phyloP scores from a whole-genome alignment of 2,888 invertebrate genomes.

The Eupithecia dodoneata region DNA sequence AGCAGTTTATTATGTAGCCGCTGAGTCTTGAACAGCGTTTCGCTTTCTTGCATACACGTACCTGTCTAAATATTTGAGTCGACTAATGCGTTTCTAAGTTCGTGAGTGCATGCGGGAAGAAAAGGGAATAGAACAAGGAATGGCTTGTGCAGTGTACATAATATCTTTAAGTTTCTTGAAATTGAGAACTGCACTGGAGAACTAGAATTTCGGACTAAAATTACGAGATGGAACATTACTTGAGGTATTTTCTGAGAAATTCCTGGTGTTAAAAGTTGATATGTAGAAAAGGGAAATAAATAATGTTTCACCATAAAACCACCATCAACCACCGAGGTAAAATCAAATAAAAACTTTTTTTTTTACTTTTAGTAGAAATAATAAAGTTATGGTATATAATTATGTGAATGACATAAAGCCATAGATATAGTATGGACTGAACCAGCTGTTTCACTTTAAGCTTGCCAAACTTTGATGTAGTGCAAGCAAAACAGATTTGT shows the following conservation, averaged over 20 bases:
- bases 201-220: background rate
- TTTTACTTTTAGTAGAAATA: background rate
- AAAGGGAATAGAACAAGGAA: constrained; percentile 8
- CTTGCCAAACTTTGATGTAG: constrained; percentile 25
- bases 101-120: constrained; percentile 48
- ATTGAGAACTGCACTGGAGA: background rate
- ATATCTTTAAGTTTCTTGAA: background rate
- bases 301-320: background rate
- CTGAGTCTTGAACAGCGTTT: constrained; percentile 46
- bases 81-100: constrained; percentile 57
- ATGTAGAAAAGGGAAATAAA: background rate
- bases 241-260: background rate
- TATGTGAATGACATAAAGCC: background rate
- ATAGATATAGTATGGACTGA: background rate
- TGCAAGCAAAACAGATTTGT: constrained; percentile 37
- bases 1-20: constrained; percentile 18
- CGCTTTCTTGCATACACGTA: constrained; percentile 55
- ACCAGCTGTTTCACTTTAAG: constrained; percentile 14
- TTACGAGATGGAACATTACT: background rate
- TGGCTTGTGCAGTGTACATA: constrained; percentile 17
- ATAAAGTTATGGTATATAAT: background rate
- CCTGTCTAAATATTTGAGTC: constrained; percentile 69
- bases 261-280: background rate
- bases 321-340: background rate
- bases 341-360: background rate